These are phyloP conservation scores for Melinopterus prodromus DNA, from an alignment of 2,888 invertebrate species.

Conservation along the genomic window DNA sequence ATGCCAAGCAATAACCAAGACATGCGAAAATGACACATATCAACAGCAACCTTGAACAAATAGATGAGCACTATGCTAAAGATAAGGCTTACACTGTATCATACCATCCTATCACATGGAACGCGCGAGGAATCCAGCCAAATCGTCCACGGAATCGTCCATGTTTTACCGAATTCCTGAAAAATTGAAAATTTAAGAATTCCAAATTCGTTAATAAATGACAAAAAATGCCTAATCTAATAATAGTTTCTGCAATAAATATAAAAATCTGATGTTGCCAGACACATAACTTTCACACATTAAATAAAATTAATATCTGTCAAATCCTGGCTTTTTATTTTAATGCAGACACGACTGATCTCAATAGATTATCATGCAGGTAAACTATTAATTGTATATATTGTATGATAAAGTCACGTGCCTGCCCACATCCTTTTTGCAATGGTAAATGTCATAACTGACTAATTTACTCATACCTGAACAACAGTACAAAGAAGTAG, in stretches of 20 bases:
- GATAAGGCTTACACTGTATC: neutral
- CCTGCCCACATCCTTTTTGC: no score
- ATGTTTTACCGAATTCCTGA: slow-evolving; percentile 1
- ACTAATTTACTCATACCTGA: neutral
- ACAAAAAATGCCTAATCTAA: no score
- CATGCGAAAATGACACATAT: neutral
- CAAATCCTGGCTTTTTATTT: no score
- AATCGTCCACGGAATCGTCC: slow-evolving; percentile 18
- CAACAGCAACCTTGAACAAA: neutral
- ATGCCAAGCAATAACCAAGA: slow-evolving; percentile 12
- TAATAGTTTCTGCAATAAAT: no score
- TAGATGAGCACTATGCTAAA: neutral
- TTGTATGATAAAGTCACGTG: neutral
- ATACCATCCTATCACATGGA: neutral
- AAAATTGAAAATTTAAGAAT: no score
- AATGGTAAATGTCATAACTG: neutral
- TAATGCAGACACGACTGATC: no score
- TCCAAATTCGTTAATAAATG: no score
- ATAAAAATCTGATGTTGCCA: no score
- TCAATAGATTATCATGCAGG: no score
- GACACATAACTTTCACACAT: no score
- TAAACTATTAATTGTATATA: no score
- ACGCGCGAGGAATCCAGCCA: neutral
- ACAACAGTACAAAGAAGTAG: neutral
- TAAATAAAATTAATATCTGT: no score